Base-by-base conservation (phyloP, 2,113 vertebrate genomes). In the Dipodomys stephensi region DNA sequence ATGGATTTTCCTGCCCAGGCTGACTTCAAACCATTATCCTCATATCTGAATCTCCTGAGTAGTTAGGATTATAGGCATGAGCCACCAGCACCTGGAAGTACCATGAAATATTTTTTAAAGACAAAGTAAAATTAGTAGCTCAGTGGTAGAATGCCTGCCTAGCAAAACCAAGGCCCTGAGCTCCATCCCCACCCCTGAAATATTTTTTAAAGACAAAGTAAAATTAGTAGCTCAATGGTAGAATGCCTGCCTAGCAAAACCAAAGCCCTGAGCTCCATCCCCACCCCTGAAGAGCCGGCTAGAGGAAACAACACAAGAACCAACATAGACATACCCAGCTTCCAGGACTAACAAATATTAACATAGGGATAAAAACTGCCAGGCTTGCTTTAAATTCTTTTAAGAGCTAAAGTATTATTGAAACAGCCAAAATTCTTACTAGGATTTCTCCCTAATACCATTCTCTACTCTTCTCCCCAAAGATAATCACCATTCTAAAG, bases 291-390 rank as follows among this genome's bases (percentile, higher is more conserved):
- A 22, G 62, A 20, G n/a, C 15, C 1, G 7, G 6, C 6, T 32
- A n/a, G 13, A 18, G 30, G 16, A 27, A 25, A 27, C 25, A n/a
- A 64, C 23, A 88, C 67, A 4, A 4, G 32, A 93, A 90, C n/a
- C 25, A 64, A 82, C 28, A 86, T 8, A 57, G 25, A 89, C 0
- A 15, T 69, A 57, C 27, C 8, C 44, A 30, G 84, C 11, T 65
- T n/a, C 4, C 35, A 83, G 30, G n/a, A 80, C 46, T 83, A 91
- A 86, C 30, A 77, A 94, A 90, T 65, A 67, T 76, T 83, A 86
- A 78, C 16, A 16, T n/a, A 69, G 7, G 9, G 83, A 72, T 87
- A 71, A 27, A 85, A 60, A 68, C 15, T 67, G n/a, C 49, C 25
- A n/a, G 23, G 4, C 62, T 71, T 78, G 30, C 39, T 67, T 82